A percentile compares a stretch with the other conserved stretches of the same genome.
phyloP scores from a whole-genome alignment of 2,888 invertebrate species.

The Drosophila bunnanda region DNA sequence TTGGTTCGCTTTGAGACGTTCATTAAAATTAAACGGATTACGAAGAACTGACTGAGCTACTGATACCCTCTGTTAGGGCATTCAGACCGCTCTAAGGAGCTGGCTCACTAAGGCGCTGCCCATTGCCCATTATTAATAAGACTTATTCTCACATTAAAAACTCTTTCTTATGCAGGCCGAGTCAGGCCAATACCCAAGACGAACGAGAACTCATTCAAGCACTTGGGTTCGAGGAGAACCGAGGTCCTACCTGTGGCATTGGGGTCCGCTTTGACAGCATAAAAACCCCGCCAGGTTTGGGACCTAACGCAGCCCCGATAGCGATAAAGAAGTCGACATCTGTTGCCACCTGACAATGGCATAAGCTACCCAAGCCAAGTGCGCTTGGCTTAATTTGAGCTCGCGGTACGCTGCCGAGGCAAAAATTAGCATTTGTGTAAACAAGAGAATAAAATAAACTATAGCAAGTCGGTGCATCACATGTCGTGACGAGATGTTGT shows the following conservation, averaged over 20 bases:
- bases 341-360: constrained; percentile 17
- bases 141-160: constrained; percentile 53
- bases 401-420: constrained; percentile 16
- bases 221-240: background rate
- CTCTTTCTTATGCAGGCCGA: constrained; percentile 6
- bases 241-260: constrained; percentile 1
- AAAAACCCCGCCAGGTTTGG: background rate
- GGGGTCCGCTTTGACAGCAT: background rate
- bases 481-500: constrained; percentile 48
- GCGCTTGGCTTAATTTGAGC: constrained; percentile 12
- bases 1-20: no score
- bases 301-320: background rate
- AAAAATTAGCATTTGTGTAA: constrained; percentile 61
- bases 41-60: background rate
- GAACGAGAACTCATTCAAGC: constrained; percentile 2
- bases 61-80: background rate
- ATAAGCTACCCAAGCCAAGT: constrained; percentile 3
- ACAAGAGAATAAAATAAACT: constrained; percentile 37
- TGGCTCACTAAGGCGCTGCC: background rate
- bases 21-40: no score
- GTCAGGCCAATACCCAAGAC: constrained; percentile 5
- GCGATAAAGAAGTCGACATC: constrained; percentile 15
- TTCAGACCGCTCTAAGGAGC: constrained; percentile 3
- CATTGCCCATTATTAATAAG: constrained; percentile 45
- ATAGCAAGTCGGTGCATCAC: constrained; percentile 49